phyloP scores from a whole-genome alignment of 2,113 vertebrate species.

The Phaetusa simplex region DNA sequence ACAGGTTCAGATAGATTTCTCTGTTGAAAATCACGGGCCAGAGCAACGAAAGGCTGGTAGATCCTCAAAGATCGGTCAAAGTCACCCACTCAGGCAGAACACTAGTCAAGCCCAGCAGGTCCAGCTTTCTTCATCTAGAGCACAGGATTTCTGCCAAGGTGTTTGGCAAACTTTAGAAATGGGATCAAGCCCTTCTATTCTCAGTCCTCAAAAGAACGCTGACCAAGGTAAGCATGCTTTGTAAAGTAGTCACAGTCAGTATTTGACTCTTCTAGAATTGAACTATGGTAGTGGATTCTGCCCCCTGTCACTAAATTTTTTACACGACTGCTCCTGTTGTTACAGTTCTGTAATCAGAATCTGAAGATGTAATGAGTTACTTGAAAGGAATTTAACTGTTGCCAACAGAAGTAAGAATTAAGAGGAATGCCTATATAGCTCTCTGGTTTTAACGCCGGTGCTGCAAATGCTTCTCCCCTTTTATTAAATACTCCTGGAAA shows the following conservation, averaged over 20 bases:
- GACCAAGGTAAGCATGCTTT: conserved; percentile 62
- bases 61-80: neutral
- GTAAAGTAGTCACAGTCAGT: neutral
- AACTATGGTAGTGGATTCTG: neutral
- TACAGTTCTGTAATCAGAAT: neutral
- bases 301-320: neutral
- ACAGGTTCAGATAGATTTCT: conserved; percentile 7
- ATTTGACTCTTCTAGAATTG: neutral
- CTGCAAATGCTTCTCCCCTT: neutral
- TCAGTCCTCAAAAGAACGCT: conserved; percentile 48
- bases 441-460: neutral
- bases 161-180: conserved; percentile 79
- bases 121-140: conserved; percentile 63
- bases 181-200: conserved; percentile 71
- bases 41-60: conserved; percentile 48
- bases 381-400: neutral
- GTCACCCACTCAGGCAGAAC: neutral
- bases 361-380: neutral
- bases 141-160: conserved; percentile 71
- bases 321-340: neutral
- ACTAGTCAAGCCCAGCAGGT: neutral
- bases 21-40: neutral
- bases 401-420: neutral
- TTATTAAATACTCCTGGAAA: neutral
- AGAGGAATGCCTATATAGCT: neutral